phyloP scores from a whole-genome alignment of 2,888 invertebrate genomes.

The Morpho helenor region DNA sequence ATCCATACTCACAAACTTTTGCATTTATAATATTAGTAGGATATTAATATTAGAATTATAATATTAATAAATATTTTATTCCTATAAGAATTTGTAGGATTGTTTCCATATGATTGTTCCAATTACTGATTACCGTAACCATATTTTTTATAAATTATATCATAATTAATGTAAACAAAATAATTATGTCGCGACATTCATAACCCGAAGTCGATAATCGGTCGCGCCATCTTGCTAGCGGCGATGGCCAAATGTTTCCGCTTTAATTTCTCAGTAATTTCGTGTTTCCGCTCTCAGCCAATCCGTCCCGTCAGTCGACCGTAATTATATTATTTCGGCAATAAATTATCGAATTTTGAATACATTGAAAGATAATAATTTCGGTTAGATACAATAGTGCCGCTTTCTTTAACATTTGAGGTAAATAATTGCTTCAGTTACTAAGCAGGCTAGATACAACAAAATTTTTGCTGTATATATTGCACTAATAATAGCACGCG shows the following conservation, averaged over 20 bases:
- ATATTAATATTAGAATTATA: no score
- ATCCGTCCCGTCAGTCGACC: conserved; percentile 74
- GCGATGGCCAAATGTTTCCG: conserved; percentile 77
- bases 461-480: not conserved
- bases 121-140: not conserved
- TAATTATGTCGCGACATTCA: conserved; percentile 59
- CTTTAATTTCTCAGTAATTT: conserved; percentile 79
- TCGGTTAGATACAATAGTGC: conserved; percentile 58
- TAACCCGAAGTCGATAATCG: conserved; percentile 71
- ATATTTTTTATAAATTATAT: conserved; percentile 10
- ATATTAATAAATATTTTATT: not conserved
- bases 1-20: no score
- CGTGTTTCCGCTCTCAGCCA: conserved; percentile 73
- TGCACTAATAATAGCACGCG: no score
- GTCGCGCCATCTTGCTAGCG: conserved; percentile 76
- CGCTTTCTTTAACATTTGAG: conserved; percentile 2
- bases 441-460: not conserved
- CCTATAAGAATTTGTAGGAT: not conserved
- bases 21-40: no score
- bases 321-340: conserved; percentile 79
- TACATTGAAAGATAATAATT: conserved; percentile 69
- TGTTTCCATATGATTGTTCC: not conserved
- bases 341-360: conserved; percentile 78
- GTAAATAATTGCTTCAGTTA: conserved; percentile 2
- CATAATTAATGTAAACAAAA: conserved; percentile 44